phyloP scores from a whole-genome alignment of 2,113 vertebrate genomes.

The Macroglossus sobrinus region DNA sequence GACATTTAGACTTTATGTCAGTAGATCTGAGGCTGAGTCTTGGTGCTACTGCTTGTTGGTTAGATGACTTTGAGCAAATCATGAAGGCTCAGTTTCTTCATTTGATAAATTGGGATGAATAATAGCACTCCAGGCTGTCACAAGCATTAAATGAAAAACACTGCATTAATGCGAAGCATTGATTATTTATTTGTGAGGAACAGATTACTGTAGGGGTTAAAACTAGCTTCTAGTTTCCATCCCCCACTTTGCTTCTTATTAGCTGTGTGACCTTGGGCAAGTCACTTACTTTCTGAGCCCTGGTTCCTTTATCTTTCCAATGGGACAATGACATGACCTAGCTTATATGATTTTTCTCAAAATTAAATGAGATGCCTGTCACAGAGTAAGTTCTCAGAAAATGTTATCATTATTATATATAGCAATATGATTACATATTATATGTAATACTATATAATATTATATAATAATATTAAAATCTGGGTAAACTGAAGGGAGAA shows the following conservation, averaged over 20 bases:
- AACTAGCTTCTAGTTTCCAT: neutral
- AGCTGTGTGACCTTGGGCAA: neutral
- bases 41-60: neutral
- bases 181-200: neutral
- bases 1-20: neutral
- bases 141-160: neutral
- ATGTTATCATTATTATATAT: neutral
- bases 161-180: neutral
- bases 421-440: neutral
- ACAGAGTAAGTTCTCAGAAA: constrained; percentile 25
- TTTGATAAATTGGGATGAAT: neutral
- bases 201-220: neutral
- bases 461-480: neutral
- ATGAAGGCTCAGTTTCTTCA: neutral
- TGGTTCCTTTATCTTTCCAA: neutral
- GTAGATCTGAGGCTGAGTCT: neutral
- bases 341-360: neutral
- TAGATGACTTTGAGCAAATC: neutral
- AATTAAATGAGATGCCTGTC: neutral
- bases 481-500: neutral
- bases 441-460: neutral
- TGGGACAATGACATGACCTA: neutral
- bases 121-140: neutral
- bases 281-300: neutral
- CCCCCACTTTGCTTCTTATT: neutral